phyloP scores from a whole-genome alignment of 2,113 vertebrate species.

The Halichoerus grypus region DNA sequence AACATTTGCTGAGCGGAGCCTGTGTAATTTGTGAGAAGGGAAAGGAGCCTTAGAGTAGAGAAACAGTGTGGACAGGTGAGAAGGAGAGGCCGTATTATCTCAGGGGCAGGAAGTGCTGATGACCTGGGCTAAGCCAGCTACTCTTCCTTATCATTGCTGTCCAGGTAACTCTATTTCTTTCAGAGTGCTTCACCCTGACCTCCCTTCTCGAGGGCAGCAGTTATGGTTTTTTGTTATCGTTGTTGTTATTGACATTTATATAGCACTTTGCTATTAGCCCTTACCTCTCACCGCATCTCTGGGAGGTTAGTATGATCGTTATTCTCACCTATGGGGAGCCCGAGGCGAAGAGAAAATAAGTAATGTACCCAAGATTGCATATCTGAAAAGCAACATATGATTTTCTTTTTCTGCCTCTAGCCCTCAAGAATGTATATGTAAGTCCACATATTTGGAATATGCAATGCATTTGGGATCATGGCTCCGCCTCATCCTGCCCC shows the following conservation, averaged over 20 bases:
- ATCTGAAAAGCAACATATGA: constrained; percentile 61
- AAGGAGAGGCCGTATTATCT: background rate
- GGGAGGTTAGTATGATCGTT: constrained; percentile 11
- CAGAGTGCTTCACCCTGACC: background rate
- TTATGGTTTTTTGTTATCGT: constrained; percentile 36
- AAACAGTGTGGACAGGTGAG: background rate
- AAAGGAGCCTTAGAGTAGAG: background rate
- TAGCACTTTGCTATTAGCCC: constrained; percentile 28
- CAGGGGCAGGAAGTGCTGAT: constrained; percentile 1
- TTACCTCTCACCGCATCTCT: background rate
- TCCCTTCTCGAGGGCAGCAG: background rate
- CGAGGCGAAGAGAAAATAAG: constrained; percentile 49
- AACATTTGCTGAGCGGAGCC: constrained; percentile 64
- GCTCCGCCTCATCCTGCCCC: background rate
- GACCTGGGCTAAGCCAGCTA: background rate
- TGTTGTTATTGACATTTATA: constrained; percentile 58
- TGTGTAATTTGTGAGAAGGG: constrained; percentile 37
- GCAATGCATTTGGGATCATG: background rate
- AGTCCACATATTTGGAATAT: constrained; percentile 17
- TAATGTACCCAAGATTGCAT: constrained; percentile 20
- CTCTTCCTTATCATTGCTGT: background rate
- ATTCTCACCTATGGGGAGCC: constrained; percentile 19
- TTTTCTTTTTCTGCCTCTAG: constrained; percentile 57
- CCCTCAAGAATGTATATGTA: constrained; percentile 6
- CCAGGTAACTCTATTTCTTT: background rate